Percentiles rank a stretch among this genome's conserved stretches.
These are phyloP conservation scores for Enteromius viviparus DNA, from an alignment of 2,797 vertebrate species.

Conservation along the genomic window DNA sequence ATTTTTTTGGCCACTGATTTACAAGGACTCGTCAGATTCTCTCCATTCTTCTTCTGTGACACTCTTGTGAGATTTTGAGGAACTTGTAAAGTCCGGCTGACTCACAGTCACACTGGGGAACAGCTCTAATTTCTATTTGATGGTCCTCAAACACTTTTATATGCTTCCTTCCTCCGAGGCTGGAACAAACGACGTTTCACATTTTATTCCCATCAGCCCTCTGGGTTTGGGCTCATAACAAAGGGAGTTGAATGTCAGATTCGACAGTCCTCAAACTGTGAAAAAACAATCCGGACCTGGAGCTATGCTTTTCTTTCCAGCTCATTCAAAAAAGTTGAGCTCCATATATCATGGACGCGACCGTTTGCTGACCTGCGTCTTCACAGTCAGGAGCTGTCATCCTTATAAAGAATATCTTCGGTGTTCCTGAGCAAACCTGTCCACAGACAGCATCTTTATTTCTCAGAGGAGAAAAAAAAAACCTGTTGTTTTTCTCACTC, in stretches of 20 bases:
- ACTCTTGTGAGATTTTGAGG: background rate
- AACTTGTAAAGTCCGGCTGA: slow-evolving; percentile 25
- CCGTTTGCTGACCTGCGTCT: slow-evolving; percentile 44
- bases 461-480: slow-evolving; percentile 45
- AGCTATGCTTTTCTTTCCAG: slow-evolving; percentile 45
- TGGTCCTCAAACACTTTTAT: slow-evolving; percentile 52
- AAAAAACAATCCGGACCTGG: slow-evolving; percentile 65
- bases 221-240: slow-evolving; percentile 43
- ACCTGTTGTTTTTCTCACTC: slow-evolving; percentile 31
- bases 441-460: slow-evolving; percentile 28
- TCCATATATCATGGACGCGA: slow-evolving; percentile 39
- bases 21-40: background rate
- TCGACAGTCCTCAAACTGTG: slow-evolving; percentile 55
- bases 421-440: slow-evolving; percentile 40
- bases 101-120: slow-evolving; percentile 23
- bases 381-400: slow-evolving; percentile 10
- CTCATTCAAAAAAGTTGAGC: slow-evolving; percentile 20
- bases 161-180: slow-evolving; percentile 29
- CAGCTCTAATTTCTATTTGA: slow-evolving; percentile 51
- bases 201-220: slow-evolving; percentile 55
- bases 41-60: slow-evolving; percentile 12
- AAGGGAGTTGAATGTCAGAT: slow-evolving; percentile 61
- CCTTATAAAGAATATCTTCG: slow-evolving; percentile 17
- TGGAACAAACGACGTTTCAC: slow-evolving; percentile 53
- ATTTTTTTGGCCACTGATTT: background rate